A percentile compares a stretch with the other conserved stretches of the same genome.
phyloP scores from a whole-genome alignment of 2,113 vertebrate species.

The Bettongia penicillata region DNA sequence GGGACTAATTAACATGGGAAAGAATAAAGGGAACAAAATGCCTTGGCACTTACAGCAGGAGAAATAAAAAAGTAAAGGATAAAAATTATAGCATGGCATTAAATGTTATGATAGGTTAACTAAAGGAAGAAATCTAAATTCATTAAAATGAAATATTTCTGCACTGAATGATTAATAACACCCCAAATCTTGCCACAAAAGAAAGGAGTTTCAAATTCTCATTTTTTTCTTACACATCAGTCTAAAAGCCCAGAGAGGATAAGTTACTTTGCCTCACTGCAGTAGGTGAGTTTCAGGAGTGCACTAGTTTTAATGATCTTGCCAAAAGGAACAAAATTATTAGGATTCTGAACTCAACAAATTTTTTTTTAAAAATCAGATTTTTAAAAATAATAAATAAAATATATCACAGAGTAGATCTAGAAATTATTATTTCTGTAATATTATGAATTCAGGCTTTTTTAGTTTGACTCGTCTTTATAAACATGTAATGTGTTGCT shows the following conservation, averaged over 20 bases:
- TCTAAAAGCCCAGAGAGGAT: background rate
- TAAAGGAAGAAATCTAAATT: background rate
- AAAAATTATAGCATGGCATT: background rate
- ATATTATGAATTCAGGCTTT: background rate
- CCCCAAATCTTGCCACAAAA: background rate
- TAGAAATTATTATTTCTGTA: background rate
- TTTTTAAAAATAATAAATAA: background rate
- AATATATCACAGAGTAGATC: background rate
- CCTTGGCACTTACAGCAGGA: background rate
- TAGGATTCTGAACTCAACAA: background rate
- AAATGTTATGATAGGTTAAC: background rate
- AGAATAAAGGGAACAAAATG: background rate
- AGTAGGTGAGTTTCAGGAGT: background rate
- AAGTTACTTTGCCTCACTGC: background rate
- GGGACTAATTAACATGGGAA: background rate
- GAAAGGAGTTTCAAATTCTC: background rate
- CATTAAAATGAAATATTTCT: background rate
- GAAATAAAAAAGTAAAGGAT: background rate
- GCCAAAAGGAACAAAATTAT: background rate
- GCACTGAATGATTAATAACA: background rate
- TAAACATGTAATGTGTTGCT: background rate
- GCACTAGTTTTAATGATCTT: background rate
- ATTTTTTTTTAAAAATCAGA: background rate
- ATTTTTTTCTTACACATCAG: background rate
- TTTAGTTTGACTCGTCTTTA: background rate